phyloP scores from a whole-genome alignment of 2,888 invertebrate genomes.

The Drosophila falleni region DNA sequence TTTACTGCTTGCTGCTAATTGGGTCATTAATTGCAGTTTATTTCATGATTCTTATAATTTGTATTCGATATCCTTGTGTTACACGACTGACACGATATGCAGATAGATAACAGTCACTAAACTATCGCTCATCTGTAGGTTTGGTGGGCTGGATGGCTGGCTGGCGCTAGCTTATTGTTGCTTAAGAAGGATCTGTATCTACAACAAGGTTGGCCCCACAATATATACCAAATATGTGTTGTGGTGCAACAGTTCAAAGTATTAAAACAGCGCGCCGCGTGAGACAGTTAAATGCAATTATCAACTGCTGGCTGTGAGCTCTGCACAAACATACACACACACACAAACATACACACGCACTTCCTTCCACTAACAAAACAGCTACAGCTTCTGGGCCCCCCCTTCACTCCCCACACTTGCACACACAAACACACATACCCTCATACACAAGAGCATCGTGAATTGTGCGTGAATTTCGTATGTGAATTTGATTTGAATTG shows the following conservation, averaged over 20 bases:
- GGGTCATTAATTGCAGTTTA: not conserved
- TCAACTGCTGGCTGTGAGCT: conserved; percentile 38
- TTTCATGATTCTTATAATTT: not conserved
- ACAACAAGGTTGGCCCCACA: conserved; percentile 66
- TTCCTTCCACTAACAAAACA: conserved; percentile 8
- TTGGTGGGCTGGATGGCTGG: conserved; percentile 55
- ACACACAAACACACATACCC: conserved; percentile 25
- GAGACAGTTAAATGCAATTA: conserved; percentile 57
- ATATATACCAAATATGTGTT: conserved; percentile 64
- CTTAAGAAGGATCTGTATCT: conserved; percentile 61
- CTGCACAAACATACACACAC: conserved; percentile 15
- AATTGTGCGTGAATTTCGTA: conserved; percentile 44
- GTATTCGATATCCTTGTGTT: conserved; percentile 23
- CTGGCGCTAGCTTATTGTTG: conserved; percentile 61
- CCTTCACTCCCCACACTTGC: conserved; percentile 11
- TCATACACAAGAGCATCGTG: conserved; percentile 41
- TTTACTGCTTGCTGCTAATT: not conserved
- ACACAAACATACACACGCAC: conserved; percentile 1
- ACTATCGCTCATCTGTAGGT: conserved; percentile 54
- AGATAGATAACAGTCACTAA: conserved; percentile 39
- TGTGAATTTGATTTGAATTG: conserved; percentile 51
- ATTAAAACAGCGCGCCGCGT: conserved; percentile 62
- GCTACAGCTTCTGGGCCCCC: conserved; percentile 22
- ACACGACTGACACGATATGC: conserved; percentile 21
- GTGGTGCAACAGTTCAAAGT: conserved; percentile 73